Base-by-base conservation (phyloP, 1,140 invertebrate genomes). In the Temnothorax nylanderi region DNA sequence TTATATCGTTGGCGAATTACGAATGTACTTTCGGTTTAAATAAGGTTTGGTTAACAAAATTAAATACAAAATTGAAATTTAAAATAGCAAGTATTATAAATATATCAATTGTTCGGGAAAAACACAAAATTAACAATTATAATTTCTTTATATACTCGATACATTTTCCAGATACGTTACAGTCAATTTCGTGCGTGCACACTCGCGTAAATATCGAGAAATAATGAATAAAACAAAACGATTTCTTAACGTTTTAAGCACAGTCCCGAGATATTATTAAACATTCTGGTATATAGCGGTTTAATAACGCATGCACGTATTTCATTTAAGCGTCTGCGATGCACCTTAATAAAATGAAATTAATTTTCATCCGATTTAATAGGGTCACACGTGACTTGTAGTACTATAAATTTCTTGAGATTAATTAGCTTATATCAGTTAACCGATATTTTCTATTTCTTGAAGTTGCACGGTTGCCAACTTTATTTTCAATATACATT, bases 281-380 rank as follows among this genome's bases (percentile, higher is more conserved):
- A 44, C 67, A 84, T 72, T 74, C 37, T 37, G 41, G 26, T 32
- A 26, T 32, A 26, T 26, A 26, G 69, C 7, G 69, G 54, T 84
- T 84, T 84, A 84, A 84, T 84, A 84, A 84, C 69, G 69, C 69
- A 84, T 47, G 69, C 69, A 84, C 80, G 54, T 84, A 84, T 84
- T 84, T 84, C 80, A 84, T 84, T 75, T 75, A 60, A 74, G 41
- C 69, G 41, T 74, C 60, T 44, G 80, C 69, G 69, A 84, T 60
- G 69, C 41, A 26, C 54, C 18, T 84, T 75, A 75, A 84, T 84
- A 56, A 84, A 74, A 84, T 18, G 41, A 47, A 49, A 84, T 84
- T 71, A 81, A 81, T 81, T 74, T 72, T 74, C 54, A 21, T 21
- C 51, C 69, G 44, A 74, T 82, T 84, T 37, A 32, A 47, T 56